These are phyloP conservation scores for Platyrinchus mystaceus DNA, from an alignment of 2,797 vertebrate species.

Conservation along the genomic window DNA sequence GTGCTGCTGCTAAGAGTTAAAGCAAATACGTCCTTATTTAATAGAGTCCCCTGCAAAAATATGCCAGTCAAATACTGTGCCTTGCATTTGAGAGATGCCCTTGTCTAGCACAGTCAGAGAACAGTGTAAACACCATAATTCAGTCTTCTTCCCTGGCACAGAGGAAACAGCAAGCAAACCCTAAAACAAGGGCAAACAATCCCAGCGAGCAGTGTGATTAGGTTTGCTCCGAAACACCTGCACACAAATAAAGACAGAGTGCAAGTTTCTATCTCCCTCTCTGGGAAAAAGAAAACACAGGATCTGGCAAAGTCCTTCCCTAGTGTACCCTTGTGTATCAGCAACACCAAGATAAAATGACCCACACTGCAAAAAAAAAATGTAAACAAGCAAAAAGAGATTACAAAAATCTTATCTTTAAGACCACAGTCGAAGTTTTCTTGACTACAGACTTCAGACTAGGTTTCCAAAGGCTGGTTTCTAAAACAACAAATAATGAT, in stretches of 20 bases:
- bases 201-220: neutral
- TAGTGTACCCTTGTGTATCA: neutral
- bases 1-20: neutral
- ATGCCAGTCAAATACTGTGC: slow-evolving; percentile 8
- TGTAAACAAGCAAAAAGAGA: neutral
- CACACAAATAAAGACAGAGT: neutral
- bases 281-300: neutral
- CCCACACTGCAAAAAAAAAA: neutral
- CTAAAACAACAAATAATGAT: neutral
- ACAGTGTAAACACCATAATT: neutral
- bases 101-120: neutral
- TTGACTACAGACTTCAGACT: neutral
- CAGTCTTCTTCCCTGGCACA: neutral
- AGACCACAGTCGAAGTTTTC: neutral
- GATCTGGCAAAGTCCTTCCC: neutral
- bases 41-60: slow-evolving; percentile 40
- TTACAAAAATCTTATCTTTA: neutral
- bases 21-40: neutral
- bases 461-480: neutral
- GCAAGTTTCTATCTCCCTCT: neutral
- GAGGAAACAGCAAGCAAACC: neutral
- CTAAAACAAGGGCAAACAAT: slow-evolving; percentile 24
- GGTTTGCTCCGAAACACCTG: neutral
- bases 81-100: neutral
- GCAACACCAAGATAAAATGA: neutral